Evolutionary conservation across 1,140 invertebrate genomes (phyloP).

Genomic region (Pseudobourletiella spinata): DNA sequence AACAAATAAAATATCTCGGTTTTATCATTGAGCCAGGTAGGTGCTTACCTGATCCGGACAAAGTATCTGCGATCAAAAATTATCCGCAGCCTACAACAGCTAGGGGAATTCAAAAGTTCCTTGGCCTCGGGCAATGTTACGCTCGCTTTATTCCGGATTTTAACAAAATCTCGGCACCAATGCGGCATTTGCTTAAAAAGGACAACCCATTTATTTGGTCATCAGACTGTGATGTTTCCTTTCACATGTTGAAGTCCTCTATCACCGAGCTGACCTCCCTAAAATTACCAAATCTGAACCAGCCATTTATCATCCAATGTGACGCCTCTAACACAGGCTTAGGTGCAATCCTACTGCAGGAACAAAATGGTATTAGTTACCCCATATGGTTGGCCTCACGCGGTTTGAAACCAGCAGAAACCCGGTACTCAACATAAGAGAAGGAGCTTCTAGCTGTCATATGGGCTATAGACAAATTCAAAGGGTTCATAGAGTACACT

Average conservation of each 20-base stretch:
- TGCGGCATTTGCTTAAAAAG: constrained; percentile 32
- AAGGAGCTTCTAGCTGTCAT: constrained; percentile 42
- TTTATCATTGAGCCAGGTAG: constrained; percentile 27
- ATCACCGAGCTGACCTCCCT: constrained; percentile 26
- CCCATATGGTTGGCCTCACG: constrained; percentile 42
- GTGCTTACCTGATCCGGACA: constrained; percentile 37
- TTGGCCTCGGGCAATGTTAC: constrained; percentile 41
- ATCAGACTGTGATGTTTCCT: constrained; percentile 14
- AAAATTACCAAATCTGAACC: constrained; percentile 37
- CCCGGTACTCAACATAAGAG: constrained; percentile 43
- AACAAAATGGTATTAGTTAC: constrained; percentile 23
- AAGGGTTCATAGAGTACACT: constrained; percentile 40
- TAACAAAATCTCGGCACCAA: constrained; percentile 36
- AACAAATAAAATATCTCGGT: constrained; percentile 9
- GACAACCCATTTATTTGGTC: constrained; percentile 29
- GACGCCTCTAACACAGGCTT: constrained; percentile 42
- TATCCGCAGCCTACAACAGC: constrained; percentile 37
- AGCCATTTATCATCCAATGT: constrained; percentile 37
- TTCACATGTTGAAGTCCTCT: constrained; percentile 25
- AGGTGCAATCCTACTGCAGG: constrained; percentile 43
- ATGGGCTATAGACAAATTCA: constrained; percentile 40
- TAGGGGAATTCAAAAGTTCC: constrained; percentile 37
- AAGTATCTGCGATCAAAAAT: constrained; percentile 40
- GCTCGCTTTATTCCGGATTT: constrained; percentile 39
- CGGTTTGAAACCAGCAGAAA: constrained; percentile 38